Evolutionary conservation across 2,797 vertebrate genomes (phyloP).

Genomic region (Prionace glauca): DNA sequence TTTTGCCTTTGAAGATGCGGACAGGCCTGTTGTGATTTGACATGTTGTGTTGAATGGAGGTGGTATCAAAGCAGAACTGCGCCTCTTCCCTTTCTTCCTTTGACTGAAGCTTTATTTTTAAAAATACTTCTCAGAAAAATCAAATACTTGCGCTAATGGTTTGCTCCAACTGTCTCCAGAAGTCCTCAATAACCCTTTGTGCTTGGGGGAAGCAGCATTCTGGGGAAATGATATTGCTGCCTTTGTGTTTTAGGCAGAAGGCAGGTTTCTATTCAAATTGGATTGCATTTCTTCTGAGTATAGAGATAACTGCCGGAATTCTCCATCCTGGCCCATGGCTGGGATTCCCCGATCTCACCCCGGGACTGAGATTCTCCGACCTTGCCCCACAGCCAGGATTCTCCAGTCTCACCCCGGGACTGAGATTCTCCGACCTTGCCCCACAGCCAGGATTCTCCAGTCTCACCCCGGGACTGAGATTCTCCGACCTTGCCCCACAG

Average conservation of each 20-base stretch:
- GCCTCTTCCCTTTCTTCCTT: neutral
- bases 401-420: no score
- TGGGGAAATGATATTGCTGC: accelerated
- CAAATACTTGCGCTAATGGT: neutral
- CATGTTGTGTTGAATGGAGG: slow-evolving; percentile 25
- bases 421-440: no score
- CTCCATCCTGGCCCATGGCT: no score
- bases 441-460: accelerated
- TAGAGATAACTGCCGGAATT: no score
- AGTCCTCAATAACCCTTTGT: no score
- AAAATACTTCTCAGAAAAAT: slow-evolving; percentile 12
- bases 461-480: no score
- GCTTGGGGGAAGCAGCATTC: neutral
- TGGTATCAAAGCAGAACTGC: slow-evolving; percentile 3
- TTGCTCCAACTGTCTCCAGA: neutral
- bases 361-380: no score
- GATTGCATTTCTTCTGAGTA: neutral
- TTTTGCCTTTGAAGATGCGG: slow-evolving; percentile 20
- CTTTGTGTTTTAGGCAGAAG: neutral
- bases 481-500: no score
- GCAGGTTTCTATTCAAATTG: neutral
- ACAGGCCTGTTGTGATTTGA: slow-evolving; percentile 30
- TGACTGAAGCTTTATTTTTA: neutral
- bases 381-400: no score
- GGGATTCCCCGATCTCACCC: no score